Evolutionary conservation across 2,797 vertebrate genomes (phyloP), one percentile per base, ranked within the genome.

Genomic region (Crypturellus tataupa): DNA sequence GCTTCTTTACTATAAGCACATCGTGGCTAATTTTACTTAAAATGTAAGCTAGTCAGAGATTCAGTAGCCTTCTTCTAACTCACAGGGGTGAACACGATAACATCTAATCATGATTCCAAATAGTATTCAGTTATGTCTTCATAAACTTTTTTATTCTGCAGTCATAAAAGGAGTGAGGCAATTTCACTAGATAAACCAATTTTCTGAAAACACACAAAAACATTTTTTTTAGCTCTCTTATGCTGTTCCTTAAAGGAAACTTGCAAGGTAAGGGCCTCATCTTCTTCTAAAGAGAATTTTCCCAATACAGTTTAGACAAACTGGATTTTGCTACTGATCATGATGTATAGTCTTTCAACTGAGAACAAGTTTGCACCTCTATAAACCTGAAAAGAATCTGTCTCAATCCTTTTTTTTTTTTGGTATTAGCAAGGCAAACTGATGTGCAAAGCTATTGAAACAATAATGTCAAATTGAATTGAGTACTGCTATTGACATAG

Each of bases 401-500:
- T 55, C 33, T 40, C 39, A 86, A 19, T 75, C 40, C 8, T 58
- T 78, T 37, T 37, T 55, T 79, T 89, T 24, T 25, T 35, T 42
- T 79, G n/a, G 29, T 63, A 53, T 85, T 67, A 60, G 39, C 51
- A 81, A 63, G 40, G 8, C 17, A 91, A 83, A 85, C 47, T 16
- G 6, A 69, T 27, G 6, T 17, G 46, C 12, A 9, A 6, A 18
- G 23, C 76, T 69, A 58, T 83, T 46, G 78, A 93, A 93, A 51
- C 49, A 89, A 75, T 77, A 92, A 93, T 87, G 65, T 93, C 69
- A 77, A 60, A 88, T 68, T 10, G 82, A 96, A 91, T 31, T 49
- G 81, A 89, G 58, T 86, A 62, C 21, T 58, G 56, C 37, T 6
- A 47, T 90, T 96, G 44, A 77, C 89, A 80, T 75, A 77, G 87